Evolutionary conservation across 2,797 vertebrate genomes (phyloP).

Genomic region (Lepus oiostolus): DNA sequence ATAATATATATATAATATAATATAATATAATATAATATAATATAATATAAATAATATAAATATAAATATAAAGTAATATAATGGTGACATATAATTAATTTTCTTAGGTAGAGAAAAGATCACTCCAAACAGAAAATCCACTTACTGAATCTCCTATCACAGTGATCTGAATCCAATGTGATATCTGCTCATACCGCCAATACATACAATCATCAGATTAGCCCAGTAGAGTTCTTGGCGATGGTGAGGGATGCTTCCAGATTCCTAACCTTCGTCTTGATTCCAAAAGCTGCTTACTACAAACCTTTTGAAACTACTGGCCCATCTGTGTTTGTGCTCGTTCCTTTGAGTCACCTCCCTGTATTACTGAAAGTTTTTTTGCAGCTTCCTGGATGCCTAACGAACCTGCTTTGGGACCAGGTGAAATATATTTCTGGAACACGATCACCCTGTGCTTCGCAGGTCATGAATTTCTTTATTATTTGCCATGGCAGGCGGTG

Average conservation of each 20-base stretch:
- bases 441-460: constrained; percentile 52
- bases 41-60: too few species aligned
- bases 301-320: constrained; percentile 17
- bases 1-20: too few species aligned
- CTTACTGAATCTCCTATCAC: background rate
- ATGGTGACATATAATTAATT: constrained; percentile 26
- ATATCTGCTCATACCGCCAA: background rate
- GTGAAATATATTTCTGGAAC: constrained; percentile 68
- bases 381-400: constrained; percentile 62
- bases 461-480: constrained; percentile 72
- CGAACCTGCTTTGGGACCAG: constrained; percentile 32
- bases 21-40: too few species aligned
- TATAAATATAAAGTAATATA: too few species aligned
- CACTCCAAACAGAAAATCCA: background rate
- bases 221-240: background rate
- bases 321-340: background rate
- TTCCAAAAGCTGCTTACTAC: background rate
- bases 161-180: background rate
- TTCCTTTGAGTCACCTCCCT: constrained; percentile 20
- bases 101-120: constrained; percentile 37
- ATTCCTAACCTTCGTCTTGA: background rate
- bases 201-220: background rate
- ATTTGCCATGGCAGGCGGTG: constrained; percentile 43
- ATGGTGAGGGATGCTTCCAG: background rate
- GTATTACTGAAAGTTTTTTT: background rate